Evolutionary conservation across 2,888 invertebrate species (phyloP), one percentile per base, ranked within the genome.

Genomic region (Balanococcus diminutus): DNA sequence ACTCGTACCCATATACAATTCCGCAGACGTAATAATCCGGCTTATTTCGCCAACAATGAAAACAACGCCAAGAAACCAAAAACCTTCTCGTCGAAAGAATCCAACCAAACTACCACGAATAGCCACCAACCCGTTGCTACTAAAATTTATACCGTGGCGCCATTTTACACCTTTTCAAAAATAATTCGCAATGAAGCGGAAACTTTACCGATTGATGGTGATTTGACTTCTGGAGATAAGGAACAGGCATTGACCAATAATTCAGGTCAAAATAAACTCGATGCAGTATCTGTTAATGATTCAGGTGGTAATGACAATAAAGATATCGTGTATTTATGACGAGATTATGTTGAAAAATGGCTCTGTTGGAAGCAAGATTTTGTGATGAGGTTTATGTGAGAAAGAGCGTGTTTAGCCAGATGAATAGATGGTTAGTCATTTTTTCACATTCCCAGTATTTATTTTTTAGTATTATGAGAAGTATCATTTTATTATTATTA

Each of bases 1-100:
- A 61, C 39, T 16, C 86, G 81, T 11, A 56, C 56, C n/a, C 61
- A 86, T 28, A 75, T 86, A 6, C 86, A 86, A 31, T 56, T 86
- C 8, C 32, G 81, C 4, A 79, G 81, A 46, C 86, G 86, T 16
- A 86, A 86, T 25, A 86, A 86, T 82, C 86, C 86, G 22, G 46
- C 36, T 0, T 84, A 72, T 25, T 84, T 84, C 42, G 83, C 8
- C 8, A 56, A 51, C 19, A 31, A 83, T 9, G 56, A 56, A 3
- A 2, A 5, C 3, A 56, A 56, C 22, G 22, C 56, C 6, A 56
- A 56, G 19, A 56, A 22, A 0, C 1, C 22, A 6, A 56, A 19
- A n/a, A n/a, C n/a, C n/a, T n/a, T n/a, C n/a, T n/a, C n/a, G 56
- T 19, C 22, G 22, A 22, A 56, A 11, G 6, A 22, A 42, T 14